Evolutionary conservation across 1,140 invertebrate genomes (phyloP).

Genomic region (Macrobrachium rosenbergii): DNA sequence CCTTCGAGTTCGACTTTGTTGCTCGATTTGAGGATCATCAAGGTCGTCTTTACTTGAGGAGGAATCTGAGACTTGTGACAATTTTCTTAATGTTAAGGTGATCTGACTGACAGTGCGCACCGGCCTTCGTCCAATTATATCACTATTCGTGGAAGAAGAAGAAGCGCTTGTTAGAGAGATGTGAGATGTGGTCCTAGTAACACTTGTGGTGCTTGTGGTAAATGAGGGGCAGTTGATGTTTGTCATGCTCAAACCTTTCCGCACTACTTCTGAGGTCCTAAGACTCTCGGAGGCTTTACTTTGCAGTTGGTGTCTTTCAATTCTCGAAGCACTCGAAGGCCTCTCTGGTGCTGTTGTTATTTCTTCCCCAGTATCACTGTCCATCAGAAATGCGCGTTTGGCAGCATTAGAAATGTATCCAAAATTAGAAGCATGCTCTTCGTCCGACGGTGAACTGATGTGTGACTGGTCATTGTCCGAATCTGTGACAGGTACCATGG

Average conservation of each 20-base stretch:
- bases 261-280: slow-evolving; percentile 49
- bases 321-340: slow-evolving; percentile 40
- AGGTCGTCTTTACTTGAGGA: slow-evolving; percentile 61
- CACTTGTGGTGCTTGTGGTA: slow-evolving; percentile 16
- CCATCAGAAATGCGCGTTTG: slow-evolving; percentile 64
- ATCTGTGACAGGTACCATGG: slow-evolving; percentile 36
- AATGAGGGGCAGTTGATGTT: slow-evolving; percentile 49
- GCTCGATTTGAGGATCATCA: slow-evolving; percentile 34
- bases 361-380: slow-evolving; percentile 39
- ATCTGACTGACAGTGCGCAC: slow-evolving; percentile 65
- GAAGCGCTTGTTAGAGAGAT: slow-evolving; percentile 60
- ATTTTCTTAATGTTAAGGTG: slow-evolving; percentile 62
- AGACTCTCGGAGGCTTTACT: slow-evolving; percentile 23
- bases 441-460: slow-evolving; percentile 38
- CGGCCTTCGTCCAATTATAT: slow-evolving; percentile 40
- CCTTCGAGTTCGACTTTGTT: slow-evolving; percentile 16
- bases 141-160: slow-evolving; percentile 44
- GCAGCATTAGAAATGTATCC: slow-evolving; percentile 62
- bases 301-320: slow-evolving; percentile 15
- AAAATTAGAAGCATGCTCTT: slow-evolving; percentile 30
- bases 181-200: slow-evolving; percentile 62
- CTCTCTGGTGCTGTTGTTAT: slow-evolving; percentile 25
- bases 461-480: slow-evolving; percentile 36
- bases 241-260: slow-evolving; percentile 59
- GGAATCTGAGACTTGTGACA: slow-evolving; percentile 60